Evolutionary conservation across 1,140 invertebrate genomes (phyloP).

Genomic region (Ceratina japonica): DNA sequence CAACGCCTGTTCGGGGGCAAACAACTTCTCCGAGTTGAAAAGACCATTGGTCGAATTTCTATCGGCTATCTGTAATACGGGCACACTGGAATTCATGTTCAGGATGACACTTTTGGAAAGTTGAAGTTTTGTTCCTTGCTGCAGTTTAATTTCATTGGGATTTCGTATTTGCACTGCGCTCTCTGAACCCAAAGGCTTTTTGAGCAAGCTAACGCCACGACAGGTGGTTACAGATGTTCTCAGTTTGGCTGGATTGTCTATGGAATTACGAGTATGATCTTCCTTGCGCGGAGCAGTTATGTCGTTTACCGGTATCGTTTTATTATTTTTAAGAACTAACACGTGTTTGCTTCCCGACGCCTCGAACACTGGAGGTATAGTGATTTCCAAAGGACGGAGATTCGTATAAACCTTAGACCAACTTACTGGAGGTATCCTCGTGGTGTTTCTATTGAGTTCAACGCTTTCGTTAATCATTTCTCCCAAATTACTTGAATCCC

Average conservation of each 20-base stretch:
- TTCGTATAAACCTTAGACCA: constrained; percentile 45
- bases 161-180: not conserved
- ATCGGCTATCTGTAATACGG: constrained; percentile 66
- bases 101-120: constrained; percentile 65
- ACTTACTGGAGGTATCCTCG: constrained; percentile 11
- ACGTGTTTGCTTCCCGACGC: constrained; percentile 59
- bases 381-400: constrained; percentile 68
- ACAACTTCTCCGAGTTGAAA: not conserved
- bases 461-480: not conserved
- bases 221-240: constrained; percentile 15
- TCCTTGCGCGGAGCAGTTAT: not conserved
- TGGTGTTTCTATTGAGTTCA: constrained; percentile 35
- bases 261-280: not conserved
- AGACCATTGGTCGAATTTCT: constrained; percentile 6
- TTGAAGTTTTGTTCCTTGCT: constrained; percentile 38
- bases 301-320: constrained; percentile 61
- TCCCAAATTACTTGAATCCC: not conserved
- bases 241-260: not conserved
- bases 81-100: constrained; percentile 62
- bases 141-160: not conserved
- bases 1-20: not conserved
- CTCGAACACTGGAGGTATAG: constrained; percentile 66
- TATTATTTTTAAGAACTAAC: constrained; percentile 67
- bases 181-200: constrained; percentile 40
- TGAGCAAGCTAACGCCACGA: constrained; percentile 59